A percentile compares a stretch with the other conserved stretches of the same genome.
phyloP scores from a whole-genome alignment of 92 coral and sea anemone species.

The Epizoanthus scotinus region DNA sequence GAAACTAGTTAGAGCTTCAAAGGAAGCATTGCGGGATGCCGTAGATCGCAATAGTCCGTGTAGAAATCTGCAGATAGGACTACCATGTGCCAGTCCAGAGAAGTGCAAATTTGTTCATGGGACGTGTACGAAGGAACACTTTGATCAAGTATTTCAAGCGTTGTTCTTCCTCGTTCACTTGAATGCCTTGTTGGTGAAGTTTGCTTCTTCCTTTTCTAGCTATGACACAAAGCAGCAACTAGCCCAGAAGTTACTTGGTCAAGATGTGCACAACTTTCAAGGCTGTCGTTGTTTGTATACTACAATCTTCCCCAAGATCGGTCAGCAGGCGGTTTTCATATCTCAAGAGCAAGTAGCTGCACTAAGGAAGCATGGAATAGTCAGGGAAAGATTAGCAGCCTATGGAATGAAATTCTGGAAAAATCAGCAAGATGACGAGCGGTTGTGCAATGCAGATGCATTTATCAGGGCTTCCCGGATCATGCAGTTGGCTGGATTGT shows the following conservation, averaged over 20 bases:
- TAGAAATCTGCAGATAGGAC: constrained; percentile 45
- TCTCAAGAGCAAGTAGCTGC: constrained; percentile 39
- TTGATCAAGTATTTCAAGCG: constrained; percentile 46
- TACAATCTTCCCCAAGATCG: constrained; percentile 61
- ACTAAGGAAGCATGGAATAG: constrained; percentile 44
- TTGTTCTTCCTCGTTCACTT: constrained; percentile 51
- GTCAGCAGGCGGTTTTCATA: constrained; percentile 50
- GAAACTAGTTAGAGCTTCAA: constrained; percentile 39
- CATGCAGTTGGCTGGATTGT: constrained; percentile 60
- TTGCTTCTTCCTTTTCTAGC: constrained; percentile 39
- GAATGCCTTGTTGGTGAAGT: constrained; percentile 54
- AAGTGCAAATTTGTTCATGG: constrained; percentile 53
- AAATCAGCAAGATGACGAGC: constrained; percentile 26
- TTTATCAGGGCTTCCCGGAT: constrained; percentile 60
- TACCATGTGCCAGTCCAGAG: constrained; percentile 34
- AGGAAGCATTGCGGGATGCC: background rate
- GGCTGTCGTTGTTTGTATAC: constrained; percentile 62
- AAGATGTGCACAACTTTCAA: constrained; percentile 41
- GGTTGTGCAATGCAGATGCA: constrained; percentile 61
- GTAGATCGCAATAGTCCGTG: constrained; percentile 44
- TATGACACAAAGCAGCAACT: constrained; percentile 46
- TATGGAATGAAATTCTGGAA: constrained; percentile 64
- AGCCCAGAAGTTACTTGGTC: constrained; percentile 33
- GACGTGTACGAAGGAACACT: constrained; percentile 38
- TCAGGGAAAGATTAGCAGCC: constrained; percentile 54